Conservation (phyloP, 1,140 invertebrate species). For the Cherax quadricarinatus region DNA sequence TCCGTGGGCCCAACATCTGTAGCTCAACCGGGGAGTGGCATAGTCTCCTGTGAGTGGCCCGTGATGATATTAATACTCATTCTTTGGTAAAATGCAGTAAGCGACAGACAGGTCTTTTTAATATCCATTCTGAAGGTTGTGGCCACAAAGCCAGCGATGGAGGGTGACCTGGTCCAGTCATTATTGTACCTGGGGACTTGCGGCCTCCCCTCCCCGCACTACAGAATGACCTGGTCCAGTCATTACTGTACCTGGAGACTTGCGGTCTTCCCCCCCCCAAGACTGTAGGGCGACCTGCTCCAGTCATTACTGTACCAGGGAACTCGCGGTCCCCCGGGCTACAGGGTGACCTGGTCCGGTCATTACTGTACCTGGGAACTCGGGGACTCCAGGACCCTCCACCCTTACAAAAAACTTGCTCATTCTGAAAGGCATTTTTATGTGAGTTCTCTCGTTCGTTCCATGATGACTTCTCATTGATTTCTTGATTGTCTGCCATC, state of each 20-base stretch:
- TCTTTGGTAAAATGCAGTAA: slow-evolving; percentile 71
- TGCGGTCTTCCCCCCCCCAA: no score
- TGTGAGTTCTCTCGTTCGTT: slow-evolving; percentile 39
- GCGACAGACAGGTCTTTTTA: slow-evolving; percentile 65
- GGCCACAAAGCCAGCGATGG: slow-evolving; percentile 59
- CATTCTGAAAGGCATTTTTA: slow-evolving; percentile 46
- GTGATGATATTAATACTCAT: slow-evolving; percentile 71
- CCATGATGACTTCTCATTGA: slow-evolving; percentile 35
- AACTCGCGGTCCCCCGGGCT: not conserved
- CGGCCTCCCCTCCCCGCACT: not conserved
- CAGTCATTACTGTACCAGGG: slow-evolving; percentile 62
- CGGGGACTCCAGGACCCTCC: no score
- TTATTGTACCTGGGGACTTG: slow-evolving; percentile 44
- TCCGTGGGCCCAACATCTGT: slow-evolving; percentile 29
- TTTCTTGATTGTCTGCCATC: slow-evolving; percentile 42
- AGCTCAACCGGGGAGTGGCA: not conserved
- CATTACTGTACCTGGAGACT: no score
- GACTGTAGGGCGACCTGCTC: not conserved
- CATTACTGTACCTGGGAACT: no score
- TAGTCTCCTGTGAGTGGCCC: slow-evolving; percentile 53
- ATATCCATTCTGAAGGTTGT: slow-evolving; percentile 68
- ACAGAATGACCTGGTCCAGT: not conserved
- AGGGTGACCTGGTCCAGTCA: slow-evolving; percentile 31
- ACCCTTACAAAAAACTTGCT: not conserved
- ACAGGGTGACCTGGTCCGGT: no score